These are phyloP conservation scores for Euproctis similis DNA, from an alignment of 2,888 invertebrate species.

Conservation along the genomic window DNA sequence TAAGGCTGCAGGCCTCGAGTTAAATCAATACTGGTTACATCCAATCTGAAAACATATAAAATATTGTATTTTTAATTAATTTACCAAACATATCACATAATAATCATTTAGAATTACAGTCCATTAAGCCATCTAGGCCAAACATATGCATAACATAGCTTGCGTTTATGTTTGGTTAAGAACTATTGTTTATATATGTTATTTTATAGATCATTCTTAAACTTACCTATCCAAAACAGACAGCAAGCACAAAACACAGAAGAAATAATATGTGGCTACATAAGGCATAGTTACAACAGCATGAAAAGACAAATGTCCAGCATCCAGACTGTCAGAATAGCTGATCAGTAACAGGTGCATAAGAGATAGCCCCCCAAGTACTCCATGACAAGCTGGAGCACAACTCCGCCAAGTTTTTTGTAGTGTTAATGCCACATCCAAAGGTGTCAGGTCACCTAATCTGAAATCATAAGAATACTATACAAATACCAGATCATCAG, in stretches of 20 bases:
- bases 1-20: conserved; percentile 58
- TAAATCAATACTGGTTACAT: conserved; percentile 52
- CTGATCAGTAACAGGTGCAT: conserved; percentile 76
- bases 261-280: conserved; percentile 73
- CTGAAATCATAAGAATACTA: no score
- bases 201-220: no score
- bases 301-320: conserved; percentile 64
- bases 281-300: conserved; percentile 69
- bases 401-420: conserved; percentile 70
- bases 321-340: conserved; percentile 65
- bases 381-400: conserved; percentile 75
- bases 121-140: no score
- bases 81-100: no score
- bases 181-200: no score
- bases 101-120: no score
- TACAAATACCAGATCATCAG: no score
- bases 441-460: conserved; percentile 61
- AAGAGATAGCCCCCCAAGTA: conserved; percentile 75
- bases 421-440: conserved; percentile 69
- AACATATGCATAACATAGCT: no score
- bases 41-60: conserved; percentile 49
- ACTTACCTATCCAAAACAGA: conserved; percentile 77
- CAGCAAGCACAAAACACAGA: conserved; percentile 74
- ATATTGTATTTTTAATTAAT: no score
- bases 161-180: no score